Conservation (phyloP, 1,140 invertebrate species). For the Homarus americanus region DNA sequence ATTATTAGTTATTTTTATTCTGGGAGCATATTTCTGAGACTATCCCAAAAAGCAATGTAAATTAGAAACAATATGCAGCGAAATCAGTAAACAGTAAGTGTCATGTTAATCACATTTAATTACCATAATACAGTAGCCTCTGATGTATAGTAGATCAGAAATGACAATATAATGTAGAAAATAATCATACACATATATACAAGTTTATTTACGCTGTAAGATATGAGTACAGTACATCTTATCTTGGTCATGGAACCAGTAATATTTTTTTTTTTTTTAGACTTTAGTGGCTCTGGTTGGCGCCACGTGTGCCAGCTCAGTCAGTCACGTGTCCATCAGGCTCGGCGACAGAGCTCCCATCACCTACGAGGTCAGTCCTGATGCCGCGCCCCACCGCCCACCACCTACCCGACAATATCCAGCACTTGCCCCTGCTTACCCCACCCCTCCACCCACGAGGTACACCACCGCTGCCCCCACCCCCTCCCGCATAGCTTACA, state of each 20-base stretch:
- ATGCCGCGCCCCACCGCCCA: slow-evolving; percentile 4
- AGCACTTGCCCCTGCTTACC: not conserved
- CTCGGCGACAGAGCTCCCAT: slow-evolving; percentile 1
- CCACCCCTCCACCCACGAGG: not conserved
- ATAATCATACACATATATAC: slow-evolving; percentile 1
- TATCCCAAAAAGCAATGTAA: no score
- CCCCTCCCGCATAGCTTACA: not conserved
- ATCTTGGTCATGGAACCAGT: no score
- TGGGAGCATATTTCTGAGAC: not conserved
- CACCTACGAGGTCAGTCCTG: slow-evolving; percentile 36
- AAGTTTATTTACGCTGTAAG: not conserved
- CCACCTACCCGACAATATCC: not conserved
- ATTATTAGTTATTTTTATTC: not conserved
- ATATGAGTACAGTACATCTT: not conserved
- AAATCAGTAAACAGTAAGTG: not conserved
- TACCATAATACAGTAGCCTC: not conserved
- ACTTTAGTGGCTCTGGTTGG: not conserved
- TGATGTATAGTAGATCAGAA: not conserved
- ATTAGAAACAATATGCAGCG: no score
- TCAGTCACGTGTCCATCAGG: slow-evolving; percentile 33
- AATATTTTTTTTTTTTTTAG: not conserved
- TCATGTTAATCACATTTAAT: not conserved
- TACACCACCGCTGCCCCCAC: no score
- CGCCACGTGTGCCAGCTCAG: not conserved
- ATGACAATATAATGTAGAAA: not conserved